phyloP scores from a whole-genome alignment of 2,797 vertebrate species.

The Pangasius djambal region DNA sequence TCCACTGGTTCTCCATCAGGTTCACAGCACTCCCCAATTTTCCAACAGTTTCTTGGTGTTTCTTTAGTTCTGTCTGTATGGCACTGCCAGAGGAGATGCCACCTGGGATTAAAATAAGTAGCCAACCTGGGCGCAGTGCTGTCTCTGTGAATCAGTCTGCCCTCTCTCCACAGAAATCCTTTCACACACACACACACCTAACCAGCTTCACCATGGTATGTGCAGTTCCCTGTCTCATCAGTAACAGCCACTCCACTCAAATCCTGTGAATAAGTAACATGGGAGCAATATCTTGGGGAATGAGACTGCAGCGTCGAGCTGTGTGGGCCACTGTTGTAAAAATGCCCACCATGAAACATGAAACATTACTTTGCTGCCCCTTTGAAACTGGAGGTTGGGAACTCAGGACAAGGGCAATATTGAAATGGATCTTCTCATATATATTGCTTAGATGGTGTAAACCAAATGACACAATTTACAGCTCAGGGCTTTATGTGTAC shows the following conservation, averaged over 20 bases:
- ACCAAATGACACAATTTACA: background rate
- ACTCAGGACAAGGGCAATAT: background rate
- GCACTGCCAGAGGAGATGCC: background rate
- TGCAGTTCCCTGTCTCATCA: slow-evolving; percentile 50
- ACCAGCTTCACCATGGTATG: slow-evolving; percentile 20
- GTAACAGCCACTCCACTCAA: slow-evolving; percentile 25
- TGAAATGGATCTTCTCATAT: background rate
- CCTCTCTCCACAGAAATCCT: background rate
- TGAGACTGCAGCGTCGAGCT: slow-evolving; percentile 52
- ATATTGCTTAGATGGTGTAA: background rate
- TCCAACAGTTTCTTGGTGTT: background rate
- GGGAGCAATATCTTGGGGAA: slow-evolving; percentile 58
- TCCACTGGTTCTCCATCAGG: background rate
- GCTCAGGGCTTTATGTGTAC: background rate
- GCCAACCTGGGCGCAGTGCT: background rate
- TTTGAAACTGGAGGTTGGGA: background rate
- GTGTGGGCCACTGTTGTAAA: slow-evolving; percentile 41
- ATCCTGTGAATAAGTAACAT: slow-evolving; percentile 72
- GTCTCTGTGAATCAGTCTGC: background rate
- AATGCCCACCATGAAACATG: slow-evolving; percentile 43
- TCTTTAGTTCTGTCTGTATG: background rate
- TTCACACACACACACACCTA: background rate
- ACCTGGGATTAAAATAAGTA: background rate
- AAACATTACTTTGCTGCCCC: slow-evolving; percentile 35
- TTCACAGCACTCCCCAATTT: background rate